Percentiles rank a stretch among this genome's conserved stretches.
These are phyloP conservation scores for Oncopeltus fasciatus DNA, from an alignment of 1,140 invertebrate species.

Conservation along the genomic window DNA sequence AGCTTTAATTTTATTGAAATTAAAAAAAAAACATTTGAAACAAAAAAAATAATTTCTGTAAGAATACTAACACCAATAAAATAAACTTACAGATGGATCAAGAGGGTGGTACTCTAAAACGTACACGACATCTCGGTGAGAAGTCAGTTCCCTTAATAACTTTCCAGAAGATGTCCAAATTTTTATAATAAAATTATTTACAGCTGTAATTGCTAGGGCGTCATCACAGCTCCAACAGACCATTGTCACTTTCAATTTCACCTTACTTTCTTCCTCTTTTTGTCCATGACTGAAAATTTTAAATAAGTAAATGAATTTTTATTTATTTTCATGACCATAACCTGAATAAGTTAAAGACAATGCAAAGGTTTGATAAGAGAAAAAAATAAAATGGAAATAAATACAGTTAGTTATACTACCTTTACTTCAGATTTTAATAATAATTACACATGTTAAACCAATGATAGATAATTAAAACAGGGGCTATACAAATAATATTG, in stretches of 20 bases:
- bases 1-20: too few relatives aligned
- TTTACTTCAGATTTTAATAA: too few relatives aligned
- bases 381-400: too few relatives aligned
- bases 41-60: neutral
- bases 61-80: neutral
- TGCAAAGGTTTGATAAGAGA: too few relatives aligned
- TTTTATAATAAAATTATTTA: conserved; percentile 64
- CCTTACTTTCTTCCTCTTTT: conserved; percentile 40
- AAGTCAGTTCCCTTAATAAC: conserved; percentile 51
- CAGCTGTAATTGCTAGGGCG: conserved; percentile 74
- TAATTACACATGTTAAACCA: too few relatives aligned
- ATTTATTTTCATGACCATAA: too few relatives aligned
- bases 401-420: too few relatives aligned
- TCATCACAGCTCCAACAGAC: conserved; percentile 88
- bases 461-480: too few relatives aligned
- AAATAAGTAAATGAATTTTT: too few relatives aligned
- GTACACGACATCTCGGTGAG: conserved; percentile 87
- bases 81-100: conserved; percentile 44
- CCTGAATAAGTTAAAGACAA: too few relatives aligned
- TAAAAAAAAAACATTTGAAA: neutral
- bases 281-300: conserved; percentile 17
- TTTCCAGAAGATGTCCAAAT: conserved; percentile 73
- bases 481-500: too few relatives aligned
- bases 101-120: conserved; percentile 85
- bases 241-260: conserved; percentile 81